Conservation (phyloP, 2,113 vertebrate species). For the pig (Sus scrofa) region T2T-Sscrofa CM000813.6:3843001-3843500, state of each 20-base stretch:
- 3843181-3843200: rapidly evolving
- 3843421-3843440: background rate
- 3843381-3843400: rapidly evolving
- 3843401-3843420: rapidly evolving
- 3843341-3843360: too few relatives aligned
- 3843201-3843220: rapidly evolving
- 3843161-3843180: background rate
- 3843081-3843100: rapidly evolving
- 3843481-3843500: too few relatives aligned
- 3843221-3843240: rapidly evolving
- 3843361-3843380: background rate
- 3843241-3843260: rapidly evolving
- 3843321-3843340: rapidly evolving
- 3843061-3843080: rapidly evolving
- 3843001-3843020: too few relatives aligned
- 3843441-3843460: rapidly evolving
- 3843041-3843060: rapidly evolving
- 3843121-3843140: background rate
- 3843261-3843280: background rate
- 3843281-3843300: background rate
- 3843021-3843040: rapidly evolving
- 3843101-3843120: rapidly evolving
- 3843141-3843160: background rate
- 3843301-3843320: rapidly evolving
- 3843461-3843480: background rate